A percentile compares a stretch with the other conserved stretches of the same genome.
Evolutionary conservation across 2,888 invertebrate genomes (phyloP).

Genomic region (Poecilus cupreus): DNA sequence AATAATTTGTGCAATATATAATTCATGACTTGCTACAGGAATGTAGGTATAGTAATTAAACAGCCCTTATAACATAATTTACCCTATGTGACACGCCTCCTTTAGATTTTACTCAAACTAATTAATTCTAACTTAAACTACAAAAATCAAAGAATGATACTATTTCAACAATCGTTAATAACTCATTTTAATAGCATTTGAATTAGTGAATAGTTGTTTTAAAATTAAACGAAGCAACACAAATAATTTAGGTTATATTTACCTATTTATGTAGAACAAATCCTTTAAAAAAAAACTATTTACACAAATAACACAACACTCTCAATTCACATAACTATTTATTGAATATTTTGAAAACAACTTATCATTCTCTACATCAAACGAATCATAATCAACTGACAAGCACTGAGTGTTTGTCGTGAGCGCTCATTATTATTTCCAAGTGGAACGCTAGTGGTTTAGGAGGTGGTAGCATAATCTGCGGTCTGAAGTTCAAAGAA

Average conservation of each 20-base stretch:
- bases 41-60: too few species aligned
- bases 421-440: slow-evolving; percentile 35
- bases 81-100: too few species aligned
- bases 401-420: neutral
- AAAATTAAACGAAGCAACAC: too few species aligned
- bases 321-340: slow-evolving; percentile 31
- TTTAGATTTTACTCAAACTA: too few species aligned
- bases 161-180: neutral
- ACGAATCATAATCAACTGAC: slow-evolving; percentile 37
- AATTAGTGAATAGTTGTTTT: neutral
- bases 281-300: neutral
- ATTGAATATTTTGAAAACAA: slow-evolving; percentile 1
- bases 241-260: slow-evolving; percentile 51
- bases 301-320: slow-evolving; percentile 25
- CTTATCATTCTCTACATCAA: neutral
- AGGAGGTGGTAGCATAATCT: slow-evolving; percentile 8
- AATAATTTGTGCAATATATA: too few species aligned
- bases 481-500: slow-evolving; percentile 41
- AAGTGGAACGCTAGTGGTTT: neutral
- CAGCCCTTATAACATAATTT: too few species aligned
- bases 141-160: too few species aligned
- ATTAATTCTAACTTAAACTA: too few species aligned
- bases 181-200: neutral
- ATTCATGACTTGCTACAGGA: neutral
- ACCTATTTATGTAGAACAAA: slow-evolving; percentile 1